phyloP scores from a whole-genome alignment of 2,113 vertebrate genomes.

The Psittacara wagleri region DNA sequence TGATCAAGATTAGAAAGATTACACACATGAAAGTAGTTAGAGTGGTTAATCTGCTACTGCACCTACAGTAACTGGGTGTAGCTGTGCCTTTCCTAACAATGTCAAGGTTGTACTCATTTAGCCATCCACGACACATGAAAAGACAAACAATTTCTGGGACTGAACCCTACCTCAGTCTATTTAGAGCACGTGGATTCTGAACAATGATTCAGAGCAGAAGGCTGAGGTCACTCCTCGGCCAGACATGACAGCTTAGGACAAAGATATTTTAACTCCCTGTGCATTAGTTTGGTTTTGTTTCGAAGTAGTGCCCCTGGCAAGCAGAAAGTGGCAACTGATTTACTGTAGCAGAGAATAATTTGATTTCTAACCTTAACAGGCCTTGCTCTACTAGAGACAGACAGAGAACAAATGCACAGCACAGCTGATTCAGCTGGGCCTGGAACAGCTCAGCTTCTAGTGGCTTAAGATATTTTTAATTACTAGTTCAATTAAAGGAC shows the following conservation, averaged over 20 bases:
- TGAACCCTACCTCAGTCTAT: neutral
- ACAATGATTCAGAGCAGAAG: slow-evolving; percentile 43
- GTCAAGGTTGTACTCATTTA: slow-evolving; percentile 43
- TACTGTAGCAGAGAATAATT: neutral
- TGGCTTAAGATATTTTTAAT: neutral
- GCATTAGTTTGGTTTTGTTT: neutral
- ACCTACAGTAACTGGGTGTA: slow-evolving; percentile 20
- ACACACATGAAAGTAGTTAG: slow-evolving; percentile 33
- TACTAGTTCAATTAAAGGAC: neutral
- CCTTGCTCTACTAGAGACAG: neutral
- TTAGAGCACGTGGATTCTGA: neutral
- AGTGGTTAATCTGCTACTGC: slow-evolving; percentile 69
- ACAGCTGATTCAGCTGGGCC: neutral
- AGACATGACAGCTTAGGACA: neutral
- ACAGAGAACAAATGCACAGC: neutral
- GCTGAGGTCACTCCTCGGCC: slow-evolving; percentile 37
- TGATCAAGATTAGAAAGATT: slow-evolving; percentile 60
- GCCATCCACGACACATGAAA: neutral
- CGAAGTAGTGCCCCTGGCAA: neutral
- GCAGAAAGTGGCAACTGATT: neutral
- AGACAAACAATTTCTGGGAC: slow-evolving; percentile 51
- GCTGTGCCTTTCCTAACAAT: slow-evolving; percentile 45
- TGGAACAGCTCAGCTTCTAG: neutral
- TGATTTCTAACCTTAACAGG: neutral
- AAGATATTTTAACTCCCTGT: slow-evolving; percentile 44